Evolutionary conservation across 1,140 invertebrate species (phyloP).

Genomic region (Spodoptera frugiperda): DNA sequence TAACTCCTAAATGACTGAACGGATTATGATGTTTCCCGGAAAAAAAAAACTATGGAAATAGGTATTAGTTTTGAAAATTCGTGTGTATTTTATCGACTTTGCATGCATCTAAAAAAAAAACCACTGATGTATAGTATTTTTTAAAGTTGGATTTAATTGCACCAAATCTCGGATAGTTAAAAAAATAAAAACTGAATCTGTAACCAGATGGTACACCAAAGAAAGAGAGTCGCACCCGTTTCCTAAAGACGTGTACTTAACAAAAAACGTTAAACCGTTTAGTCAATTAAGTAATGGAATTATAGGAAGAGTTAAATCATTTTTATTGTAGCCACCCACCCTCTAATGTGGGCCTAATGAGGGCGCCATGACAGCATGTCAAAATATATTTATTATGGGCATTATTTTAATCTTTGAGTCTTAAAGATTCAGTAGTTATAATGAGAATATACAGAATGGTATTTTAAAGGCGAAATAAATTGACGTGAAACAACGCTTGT

Average conservation of each 20-base stretch:
- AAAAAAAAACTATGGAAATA: no score
- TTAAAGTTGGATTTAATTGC: no score
- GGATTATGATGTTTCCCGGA: no score
- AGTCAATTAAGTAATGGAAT: constrained; percentile 14
- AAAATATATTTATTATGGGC: neutral
- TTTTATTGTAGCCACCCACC: constrained; percentile 14
- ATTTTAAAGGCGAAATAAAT: neutral
- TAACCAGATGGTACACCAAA: neutral
- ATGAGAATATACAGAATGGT: neutral
- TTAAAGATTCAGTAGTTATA: neutral
- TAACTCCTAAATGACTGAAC: no score
- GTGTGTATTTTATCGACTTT: no score
- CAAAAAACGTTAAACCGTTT: constrained; percentile 6
- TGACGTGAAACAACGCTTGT: no score
- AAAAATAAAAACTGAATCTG: no score
- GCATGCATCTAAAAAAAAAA: no score
- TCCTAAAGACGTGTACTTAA: neutral
- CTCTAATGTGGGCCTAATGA: constrained; percentile 1
- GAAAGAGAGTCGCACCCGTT: neutral
- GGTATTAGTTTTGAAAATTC: no score
- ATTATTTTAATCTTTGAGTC: neutral
- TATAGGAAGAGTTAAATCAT: constrained; percentile 9
- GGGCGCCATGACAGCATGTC: constrained; percentile 1
- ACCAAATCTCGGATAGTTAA: no score
- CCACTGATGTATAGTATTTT: no score